Conservation (phyloP, 1,140 invertebrate genomes). For the Pseudomyrmex flavicornis region DNA sequence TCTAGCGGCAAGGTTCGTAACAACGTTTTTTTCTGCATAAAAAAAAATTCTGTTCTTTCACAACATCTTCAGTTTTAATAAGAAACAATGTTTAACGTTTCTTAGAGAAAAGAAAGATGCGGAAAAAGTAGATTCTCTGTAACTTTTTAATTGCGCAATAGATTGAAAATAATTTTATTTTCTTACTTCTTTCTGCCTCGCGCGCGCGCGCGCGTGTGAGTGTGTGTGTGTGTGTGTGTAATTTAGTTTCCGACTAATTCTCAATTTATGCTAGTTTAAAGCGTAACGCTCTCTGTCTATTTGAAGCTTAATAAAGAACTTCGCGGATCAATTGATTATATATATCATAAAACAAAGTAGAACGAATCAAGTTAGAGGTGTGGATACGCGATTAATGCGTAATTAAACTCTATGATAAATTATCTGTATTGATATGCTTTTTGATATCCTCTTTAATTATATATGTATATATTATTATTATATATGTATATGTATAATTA, state of each 20-base stretch:
- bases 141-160: background rate
- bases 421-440: conserved; percentile 51
- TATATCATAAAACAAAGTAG: conserved; percentile 30
- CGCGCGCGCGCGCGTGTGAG: no score
- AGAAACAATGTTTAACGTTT: background rate
- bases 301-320: conserved; percentile 54
- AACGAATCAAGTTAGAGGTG: conserved; percentile 44
- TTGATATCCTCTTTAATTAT: conserved; percentile 37
- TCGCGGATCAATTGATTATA: conserved; percentile 3
- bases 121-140: background rate
- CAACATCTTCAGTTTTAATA: background rate
- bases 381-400: conserved; percentile 3
- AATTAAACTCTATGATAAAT: conserved; percentile 52
- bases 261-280: conserved; percentile 37
- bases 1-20: conserved; percentile 58
- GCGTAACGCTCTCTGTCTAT: conserved; percentile 28
- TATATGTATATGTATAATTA: no score
- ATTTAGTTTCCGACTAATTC: background rate
- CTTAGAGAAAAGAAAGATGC: background rate
- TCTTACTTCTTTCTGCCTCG: conserved; percentile 17
- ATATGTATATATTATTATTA: no score
- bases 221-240: conserved; percentile 4
- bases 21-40: conserved; percentile 1
- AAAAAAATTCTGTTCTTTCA: background rate
- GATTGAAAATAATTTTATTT: background rate